phyloP scores from a whole-genome alignment of 2,113 vertebrate species.

The Arothron firmamentum region DNA sequence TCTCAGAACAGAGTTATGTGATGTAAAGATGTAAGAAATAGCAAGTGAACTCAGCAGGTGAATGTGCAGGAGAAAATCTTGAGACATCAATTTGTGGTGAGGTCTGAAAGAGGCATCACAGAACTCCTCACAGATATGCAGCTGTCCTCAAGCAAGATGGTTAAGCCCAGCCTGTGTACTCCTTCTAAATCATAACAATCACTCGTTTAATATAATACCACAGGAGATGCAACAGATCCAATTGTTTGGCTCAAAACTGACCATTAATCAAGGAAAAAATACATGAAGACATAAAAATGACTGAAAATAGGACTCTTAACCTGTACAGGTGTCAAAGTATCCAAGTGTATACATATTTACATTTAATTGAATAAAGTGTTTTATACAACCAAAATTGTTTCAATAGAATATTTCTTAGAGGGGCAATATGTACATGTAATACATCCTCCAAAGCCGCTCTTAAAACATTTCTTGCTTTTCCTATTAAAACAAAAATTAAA shows the following conservation, averaged over 20 bases:
- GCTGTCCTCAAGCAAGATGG: background rate
- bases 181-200: background rate
- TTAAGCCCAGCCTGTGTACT: background rate
- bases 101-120: slow-evolving; percentile 22
- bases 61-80: slow-evolving; percentile 22
- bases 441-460: slow-evolving; percentile 16
- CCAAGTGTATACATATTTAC: slow-evolving; percentile 57
- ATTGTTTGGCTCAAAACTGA: slow-evolving; percentile 47
- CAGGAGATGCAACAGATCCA: background rate
- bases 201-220: background rate
- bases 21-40: background rate
- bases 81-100: slow-evolving; percentile 17
- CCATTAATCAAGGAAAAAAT: slow-evolving; percentile 35
- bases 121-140: slow-evolving; percentile 1
- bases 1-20: slow-evolving; percentile 37
- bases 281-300: slow-evolving; percentile 27
- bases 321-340: slow-evolving; percentile 28
- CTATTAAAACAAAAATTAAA: background rate
- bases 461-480: slow-evolving; percentile 46
- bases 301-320: slow-evolving; percentile 52
- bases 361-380: slow-evolving; percentile 20
- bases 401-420: slow-evolving; percentile 40
- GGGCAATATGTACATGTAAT: slow-evolving; percentile 38
- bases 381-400: slow-evolving; percentile 24
- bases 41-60: slow-evolving; percentile 29